phyloP scores from a whole-genome alignment of 2,113 vertebrate genomes.

The Reinhardtius hippoglossoides region DNA sequence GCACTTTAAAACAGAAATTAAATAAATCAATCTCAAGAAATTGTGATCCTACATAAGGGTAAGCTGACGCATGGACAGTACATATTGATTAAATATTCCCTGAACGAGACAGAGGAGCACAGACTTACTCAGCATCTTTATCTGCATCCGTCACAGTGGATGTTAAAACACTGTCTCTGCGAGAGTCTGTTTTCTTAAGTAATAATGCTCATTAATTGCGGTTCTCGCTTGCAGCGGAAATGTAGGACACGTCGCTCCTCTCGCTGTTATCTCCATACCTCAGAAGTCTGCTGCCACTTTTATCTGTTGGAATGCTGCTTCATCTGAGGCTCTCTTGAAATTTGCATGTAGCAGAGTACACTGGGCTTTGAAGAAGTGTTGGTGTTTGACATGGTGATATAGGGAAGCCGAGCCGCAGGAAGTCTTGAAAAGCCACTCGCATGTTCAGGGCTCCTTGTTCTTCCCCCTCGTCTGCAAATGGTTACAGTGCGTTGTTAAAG shows the following conservation, averaged over 20 bases:
- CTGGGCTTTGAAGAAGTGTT: constrained; percentile 52
- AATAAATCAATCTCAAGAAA: neutral
- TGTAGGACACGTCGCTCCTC: constrained; percentile 48
- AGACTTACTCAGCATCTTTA: constrained; percentile 22
- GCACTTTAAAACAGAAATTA: neutral
- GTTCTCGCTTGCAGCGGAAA: constrained; percentile 30
- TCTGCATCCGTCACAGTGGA: neutral
- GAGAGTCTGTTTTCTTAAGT: constrained; percentile 32
- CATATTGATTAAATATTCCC: constrained; percentile 2
- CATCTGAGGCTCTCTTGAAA: constrained; percentile 46
- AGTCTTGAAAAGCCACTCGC: constrained; percentile 12
- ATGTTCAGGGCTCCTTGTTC: constrained; percentile 23
- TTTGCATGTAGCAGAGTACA: constrained; percentile 26
- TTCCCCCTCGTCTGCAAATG: constrained; percentile 30
- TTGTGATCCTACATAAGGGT: neutral
- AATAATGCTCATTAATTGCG: constrained; percentile 51
- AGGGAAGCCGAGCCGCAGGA: neutral
- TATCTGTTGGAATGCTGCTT: constrained; percentile 48
- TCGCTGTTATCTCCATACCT: constrained; percentile 56
- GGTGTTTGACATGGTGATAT: constrained; percentile 31
- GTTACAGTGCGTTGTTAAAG: constrained; percentile 46
- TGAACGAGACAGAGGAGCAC: neutral
- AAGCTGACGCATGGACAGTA: neutral
- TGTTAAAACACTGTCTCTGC: neutral
- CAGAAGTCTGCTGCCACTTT: constrained; percentile 55